These are phyloP conservation scores for Hemiscyllium ocellatum DNA, from an alignment of 2,113 vertebrate genomes.

Conservation along the genomic window DNA sequence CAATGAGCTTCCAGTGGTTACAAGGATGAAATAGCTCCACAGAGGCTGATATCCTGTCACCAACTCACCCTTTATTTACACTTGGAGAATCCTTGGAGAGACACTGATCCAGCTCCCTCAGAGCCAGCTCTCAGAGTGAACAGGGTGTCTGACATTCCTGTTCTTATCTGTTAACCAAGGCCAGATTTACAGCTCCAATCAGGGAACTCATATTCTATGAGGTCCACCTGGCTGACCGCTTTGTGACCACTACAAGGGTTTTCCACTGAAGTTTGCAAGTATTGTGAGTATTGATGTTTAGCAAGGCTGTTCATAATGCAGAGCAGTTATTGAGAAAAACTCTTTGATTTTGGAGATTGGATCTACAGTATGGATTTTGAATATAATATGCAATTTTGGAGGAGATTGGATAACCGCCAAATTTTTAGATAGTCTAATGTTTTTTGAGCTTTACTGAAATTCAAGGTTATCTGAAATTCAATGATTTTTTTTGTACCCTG, in stretches of 20 bases:
- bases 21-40: too few relatives aligned
- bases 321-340: background rate
- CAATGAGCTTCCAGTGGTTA: background rate
- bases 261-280: background rate
- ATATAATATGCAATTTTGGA: background rate
- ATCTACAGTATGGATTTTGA: background rate
- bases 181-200: too few relatives aligned
- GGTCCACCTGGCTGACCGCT: too few relatives aligned
- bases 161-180: too few relatives aligned
- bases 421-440: background rate
- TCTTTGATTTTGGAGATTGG: background rate
- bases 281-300: background rate
- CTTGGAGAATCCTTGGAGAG: too few relatives aligned
- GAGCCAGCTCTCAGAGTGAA: too few relatives aligned
- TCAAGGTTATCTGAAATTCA: background rate
- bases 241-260: too few relatives aligned
- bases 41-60: too few relatives aligned
- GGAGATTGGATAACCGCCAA: background rate
- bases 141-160: too few relatives aligned
- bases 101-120: too few relatives aligned
- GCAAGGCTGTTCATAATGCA: background rate
- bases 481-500: background rate
- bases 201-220: too few relatives aligned
- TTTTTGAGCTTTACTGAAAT: background rate
- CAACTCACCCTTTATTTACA: too few relatives aligned